Conservation (phyloP, 2,888 invertebrate species). For the Saturnia japonica region DNA sequence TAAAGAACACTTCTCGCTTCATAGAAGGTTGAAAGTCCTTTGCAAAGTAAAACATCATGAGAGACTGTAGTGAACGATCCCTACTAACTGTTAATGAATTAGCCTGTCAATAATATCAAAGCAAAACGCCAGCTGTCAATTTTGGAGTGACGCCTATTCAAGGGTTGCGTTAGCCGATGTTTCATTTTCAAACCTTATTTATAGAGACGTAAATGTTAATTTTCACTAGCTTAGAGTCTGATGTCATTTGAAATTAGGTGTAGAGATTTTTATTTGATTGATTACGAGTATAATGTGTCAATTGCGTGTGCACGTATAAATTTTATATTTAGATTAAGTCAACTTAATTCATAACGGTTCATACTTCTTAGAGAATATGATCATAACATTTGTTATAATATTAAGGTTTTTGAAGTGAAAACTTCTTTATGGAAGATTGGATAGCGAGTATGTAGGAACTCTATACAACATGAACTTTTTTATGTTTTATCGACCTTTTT, state of each 20-base stretch:
- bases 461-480: too few species aligned
- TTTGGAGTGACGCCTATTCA: slow-evolving; percentile 59
- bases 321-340: slow-evolving; percentile 24
- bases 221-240: slow-evolving; percentile 26
- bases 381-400: too few species aligned
- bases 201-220: slow-evolving; percentile 32
- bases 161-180: slow-evolving; percentile 42
- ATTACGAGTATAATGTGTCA: slow-evolving; percentile 60
- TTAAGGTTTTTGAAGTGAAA: too few species aligned
- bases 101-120: slow-evolving; percentile 70
- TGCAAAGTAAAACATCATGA: neutral
- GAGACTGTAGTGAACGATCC: slow-evolving; percentile 32
- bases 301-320: slow-evolving; percentile 49
- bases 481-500: too few species aligned
- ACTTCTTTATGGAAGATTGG: too few species aligned
- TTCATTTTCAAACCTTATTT: slow-evolving; percentile 28
- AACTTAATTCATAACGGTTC: slow-evolving; percentile 5
- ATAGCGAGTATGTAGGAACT: too few species aligned
- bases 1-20: neutral
- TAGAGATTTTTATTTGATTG: slow-evolving; percentile 57
- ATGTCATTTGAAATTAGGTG: slow-evolving; percentile 32
- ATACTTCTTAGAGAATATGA: neutral
- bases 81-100: slow-evolving; percentile 62
- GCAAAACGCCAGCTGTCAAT: slow-evolving; percentile 69
- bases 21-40: slow-evolving; percentile 11